A percentile compares a stretch with the other conserved stretches of the same genome.
Conservation (phyloP, 2,888 invertebrate genomes). For the Anarsia innoxiella region DNA sequence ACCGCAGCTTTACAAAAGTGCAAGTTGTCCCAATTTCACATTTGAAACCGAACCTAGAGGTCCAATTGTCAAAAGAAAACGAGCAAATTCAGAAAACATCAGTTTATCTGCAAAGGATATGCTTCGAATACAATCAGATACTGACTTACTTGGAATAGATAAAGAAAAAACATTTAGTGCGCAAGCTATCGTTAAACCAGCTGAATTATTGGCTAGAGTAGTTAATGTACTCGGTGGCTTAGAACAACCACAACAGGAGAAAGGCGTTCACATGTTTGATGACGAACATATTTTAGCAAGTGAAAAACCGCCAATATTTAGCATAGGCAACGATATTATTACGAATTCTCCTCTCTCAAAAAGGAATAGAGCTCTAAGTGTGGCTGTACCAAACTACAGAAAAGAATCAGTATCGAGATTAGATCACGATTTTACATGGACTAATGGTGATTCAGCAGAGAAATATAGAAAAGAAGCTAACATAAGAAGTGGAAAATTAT, state of each 20-base stretch:
- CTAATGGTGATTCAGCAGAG: slow-evolving; percentile 77
- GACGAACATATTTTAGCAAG: slow-evolving; percentile 84
- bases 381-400: slow-evolving; percentile 63
- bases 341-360: slow-evolving; percentile 50
- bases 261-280: slow-evolving; percentile 80
- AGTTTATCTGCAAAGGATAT: slow-evolving; percentile 60
- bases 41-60: slow-evolving; percentile 73
- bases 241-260: slow-evolving; percentile 61
- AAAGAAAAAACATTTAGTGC: slow-evolving; percentile 84
- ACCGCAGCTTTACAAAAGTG: slow-evolving; percentile 68
- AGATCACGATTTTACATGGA: slow-evolving; percentile 79
- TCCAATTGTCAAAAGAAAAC: slow-evolving; percentile 65
- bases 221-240: slow-evolving; percentile 84
- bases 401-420: slow-evolving; percentile 57
- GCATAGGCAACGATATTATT: slow-evolving; percentile 63
- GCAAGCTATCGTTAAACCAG: slow-evolving; percentile 82
- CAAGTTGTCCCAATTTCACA: slow-evolving; percentile 84
- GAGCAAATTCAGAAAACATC: slow-evolving; percentile 80
- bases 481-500: slow-evolving; percentile 56
- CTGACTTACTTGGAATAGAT: slow-evolving; percentile 85
- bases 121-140: slow-evolving; percentile 84
- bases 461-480: slow-evolving; percentile 74
- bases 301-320: slow-evolving; percentile 76
- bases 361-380: slow-evolving; percentile 78
- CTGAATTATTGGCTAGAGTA: slow-evolving; percentile 83